A percentile compares a stretch with the other conserved stretches of the same genome.
phyloP scores from a whole-genome alignment of 2,113 vertebrate species.

The Oxyruncus cristatus region DNA sequence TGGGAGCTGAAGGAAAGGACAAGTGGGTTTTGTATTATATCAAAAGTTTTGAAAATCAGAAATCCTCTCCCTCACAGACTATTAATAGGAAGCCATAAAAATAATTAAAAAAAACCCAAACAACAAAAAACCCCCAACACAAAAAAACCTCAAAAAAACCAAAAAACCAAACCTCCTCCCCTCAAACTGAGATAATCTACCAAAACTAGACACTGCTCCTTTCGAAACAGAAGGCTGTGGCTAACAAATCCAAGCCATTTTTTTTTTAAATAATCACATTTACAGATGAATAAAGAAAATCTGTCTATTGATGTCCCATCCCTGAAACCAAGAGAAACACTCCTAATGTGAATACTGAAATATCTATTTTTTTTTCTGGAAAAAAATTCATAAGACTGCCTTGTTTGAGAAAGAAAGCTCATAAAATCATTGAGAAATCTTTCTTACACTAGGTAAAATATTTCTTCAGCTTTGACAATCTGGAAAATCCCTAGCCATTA shows the following conservation, averaged over 20 bases:
- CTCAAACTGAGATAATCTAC: not conserved
- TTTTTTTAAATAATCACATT: not conserved
- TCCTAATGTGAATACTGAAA: not conserved
- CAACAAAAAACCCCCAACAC: no score
- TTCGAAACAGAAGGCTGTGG: not conserved
- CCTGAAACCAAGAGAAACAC: not conserved
- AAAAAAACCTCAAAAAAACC: no score
- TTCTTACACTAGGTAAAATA: not conserved
- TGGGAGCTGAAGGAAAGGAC: not conserved
- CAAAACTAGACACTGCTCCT: not conserved
- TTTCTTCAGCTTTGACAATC: not conserved
- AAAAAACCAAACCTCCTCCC: no score
- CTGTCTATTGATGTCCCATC: not conserved
- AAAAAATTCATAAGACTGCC: not conserved
- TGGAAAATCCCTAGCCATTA: not conserved
- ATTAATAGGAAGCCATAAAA: not conserved
- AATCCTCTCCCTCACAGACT: not conserved
- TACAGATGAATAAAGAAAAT: not conserved
- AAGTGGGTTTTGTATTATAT: not conserved
- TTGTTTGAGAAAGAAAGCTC: not conserved
- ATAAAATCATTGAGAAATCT: not conserved
- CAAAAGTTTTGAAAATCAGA: not conserved
- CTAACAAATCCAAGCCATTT: not conserved
- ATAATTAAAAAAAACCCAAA: no score
- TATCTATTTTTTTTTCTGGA: not conserved